Evolutionary conservation across 2,797 vertebrate genomes (phyloP), one percentile per base, ranked within the genome.

Genomic region (Chaetophractus vellerosus): DNA sequence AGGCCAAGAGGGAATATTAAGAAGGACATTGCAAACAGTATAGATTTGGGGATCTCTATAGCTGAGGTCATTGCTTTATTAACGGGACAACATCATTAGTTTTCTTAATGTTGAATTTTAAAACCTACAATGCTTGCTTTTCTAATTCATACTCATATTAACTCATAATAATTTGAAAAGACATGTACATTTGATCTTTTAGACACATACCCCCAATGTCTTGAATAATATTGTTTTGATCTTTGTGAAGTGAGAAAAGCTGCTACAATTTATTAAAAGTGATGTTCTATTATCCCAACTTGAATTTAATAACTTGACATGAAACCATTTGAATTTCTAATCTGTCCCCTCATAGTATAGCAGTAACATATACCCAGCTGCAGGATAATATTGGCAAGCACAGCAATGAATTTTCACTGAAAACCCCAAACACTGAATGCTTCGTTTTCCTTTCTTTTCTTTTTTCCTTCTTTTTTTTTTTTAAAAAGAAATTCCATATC

Each of bases 401-500:
- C 97, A 98, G 97, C 98, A 85, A 71, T 82, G 97, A 96, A 92
- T 98, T 98, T 98, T 98, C 95, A 97, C 96, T 96, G 95, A 97
- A 98, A 97, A 97, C 91, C 75, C 98, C 97, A 96, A 98, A 98
- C 98, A 98, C 96, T 96, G 97, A 95, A 90, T 96, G 97, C 75
- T 52, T 88, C 64, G 90, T 97, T 98, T 98, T 98, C 98, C 96
- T 96, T 97, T 97, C 97, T 92, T 97, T 74, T 97, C 96, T 98
- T 98, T 97, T 98, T 95, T 95, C 96, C 95, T 95, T 98, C 98
- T 97, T 98, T 97, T 96, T 97, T 97, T 96, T 87, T 91, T 55
- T 5, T 5, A 19, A 19, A 88, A 98, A 98, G 97, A 98, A 98
- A 98, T 96, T 97, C 98, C 97, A 99, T 98, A 99, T 99, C 99